Conservation (phyloP, 2,888 invertebrate species). For the Dicranocentrus wangi region DNA sequence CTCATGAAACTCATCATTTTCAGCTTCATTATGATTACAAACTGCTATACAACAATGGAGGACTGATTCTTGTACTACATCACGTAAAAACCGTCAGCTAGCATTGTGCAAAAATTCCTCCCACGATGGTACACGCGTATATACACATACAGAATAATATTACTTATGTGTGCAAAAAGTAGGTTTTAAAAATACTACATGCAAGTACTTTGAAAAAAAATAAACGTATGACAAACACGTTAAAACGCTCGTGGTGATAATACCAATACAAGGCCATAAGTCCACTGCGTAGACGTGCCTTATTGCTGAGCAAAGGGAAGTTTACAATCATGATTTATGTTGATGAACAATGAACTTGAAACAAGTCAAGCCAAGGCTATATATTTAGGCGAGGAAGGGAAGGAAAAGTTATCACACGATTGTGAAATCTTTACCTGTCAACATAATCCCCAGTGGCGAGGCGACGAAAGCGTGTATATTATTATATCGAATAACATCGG, state of each 20-base stretch:
- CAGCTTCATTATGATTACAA: constrained; percentile 19
- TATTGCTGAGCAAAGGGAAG: neutral
- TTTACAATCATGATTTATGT: neutral
- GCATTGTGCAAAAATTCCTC: neutral
- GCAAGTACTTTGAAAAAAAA: too few species aligned
- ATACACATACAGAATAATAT: too few species aligned
- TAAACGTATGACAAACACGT: neutral
- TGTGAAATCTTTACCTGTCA: constrained; percentile 43
- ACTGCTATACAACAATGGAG: neutral
- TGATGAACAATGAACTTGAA: constrained; percentile 62
- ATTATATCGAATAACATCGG: neutral
- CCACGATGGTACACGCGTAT: neutral
- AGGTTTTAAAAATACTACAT: constrained; percentile 17
- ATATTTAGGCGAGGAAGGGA: constrained; percentile 44
- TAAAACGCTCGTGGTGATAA: too few species aligned
- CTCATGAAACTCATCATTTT: constrained; percentile 40
- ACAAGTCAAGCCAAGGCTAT: constrained; percentile 56
- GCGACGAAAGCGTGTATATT: neutral
- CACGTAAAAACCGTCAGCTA: too few species aligned
- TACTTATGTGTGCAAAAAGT: neutral
- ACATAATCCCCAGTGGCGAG: constrained; percentile 11
- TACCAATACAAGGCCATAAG: too few species aligned
- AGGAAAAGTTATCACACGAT: constrained; percentile 53
- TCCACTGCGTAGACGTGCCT: too few species aligned
- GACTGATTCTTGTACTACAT: too few species aligned